Base-by-base conservation (phyloP, 2,888 invertebrate genomes). In the Apamea monoglypha region DNA sequence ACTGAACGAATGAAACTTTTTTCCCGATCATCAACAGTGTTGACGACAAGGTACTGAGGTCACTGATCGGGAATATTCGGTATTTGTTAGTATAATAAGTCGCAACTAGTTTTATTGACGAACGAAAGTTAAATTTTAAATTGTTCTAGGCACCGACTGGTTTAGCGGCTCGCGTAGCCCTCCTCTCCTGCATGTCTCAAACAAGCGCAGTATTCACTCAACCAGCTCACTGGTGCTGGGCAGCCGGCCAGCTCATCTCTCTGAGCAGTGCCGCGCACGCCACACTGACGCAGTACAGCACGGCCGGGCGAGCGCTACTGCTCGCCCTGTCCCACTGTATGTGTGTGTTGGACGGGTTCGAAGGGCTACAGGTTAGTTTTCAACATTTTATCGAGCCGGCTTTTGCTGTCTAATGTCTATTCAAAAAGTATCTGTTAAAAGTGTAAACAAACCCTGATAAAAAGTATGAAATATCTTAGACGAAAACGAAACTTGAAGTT, bases 211-310 rank as follows among this genome's bases (percentile, higher is more conserved):
- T 91, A 44, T 95, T 94, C 91, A 86, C 87, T 0, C 78, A 83
- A 18, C 74, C 91, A 0, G 90, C 88, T 4, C 95, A 95, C 87
- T 96, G 96, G 96, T 90, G 92, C 79, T 94, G 95, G 92, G 94
- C 94, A 4, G 95, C 92, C 3, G 90, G 89, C 0, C 92, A 92
- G 76, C 92, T 95, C 4, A 91, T 92, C 0, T 80, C 92, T 0
- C 90, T 93, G n/a, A 90, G 93, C 61, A 88, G 88, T 0, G 78
- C 91, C 0, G 80, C 92, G 25, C 91, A 92, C 81, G 89, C 89
- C 32, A 71, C 88, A 47, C 84, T 91, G 10, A 88, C 94, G 67
- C 95, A 94, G 80, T 91, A 93, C 88, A 90, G 91, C 68, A 82
- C 91, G 7, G 92, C 94, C 0, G 93, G 90, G 0, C 85, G 92